Evolutionary conservation across 2,113 vertebrate genomes (phyloP).

Genomic region (Neogale vison): DNA sequence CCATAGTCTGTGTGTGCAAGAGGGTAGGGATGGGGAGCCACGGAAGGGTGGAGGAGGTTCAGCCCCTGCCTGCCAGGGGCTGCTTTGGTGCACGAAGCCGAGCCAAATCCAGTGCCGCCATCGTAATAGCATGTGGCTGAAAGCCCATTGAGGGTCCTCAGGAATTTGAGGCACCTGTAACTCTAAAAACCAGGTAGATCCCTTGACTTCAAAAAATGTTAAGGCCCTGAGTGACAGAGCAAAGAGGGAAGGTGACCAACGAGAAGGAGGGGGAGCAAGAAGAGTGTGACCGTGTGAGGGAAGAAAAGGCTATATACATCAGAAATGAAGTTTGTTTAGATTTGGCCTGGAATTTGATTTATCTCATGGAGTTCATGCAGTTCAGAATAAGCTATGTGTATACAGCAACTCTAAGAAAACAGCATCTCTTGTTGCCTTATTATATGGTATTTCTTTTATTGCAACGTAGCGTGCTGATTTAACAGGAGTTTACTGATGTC

Average conservation of each 20-base stretch:
- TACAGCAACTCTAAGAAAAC: neutral
- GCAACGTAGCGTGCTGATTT: neutral
- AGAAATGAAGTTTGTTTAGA: neutral
- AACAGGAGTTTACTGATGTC: neutral
- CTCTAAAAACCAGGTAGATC: neutral
- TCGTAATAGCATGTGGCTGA: neutral
- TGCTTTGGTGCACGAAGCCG: fast-evolving
- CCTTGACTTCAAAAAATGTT: neutral
- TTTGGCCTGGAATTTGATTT: neutral
- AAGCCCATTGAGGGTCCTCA: fast-evolving
- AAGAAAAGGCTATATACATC: neutral
- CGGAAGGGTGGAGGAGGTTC: neutral
- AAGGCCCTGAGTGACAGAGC: neutral
- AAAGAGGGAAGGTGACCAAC: neutral
- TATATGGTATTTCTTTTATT: neutral
- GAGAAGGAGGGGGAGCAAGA: neutral
- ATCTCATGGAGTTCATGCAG: neutral
- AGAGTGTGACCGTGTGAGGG: neutral
- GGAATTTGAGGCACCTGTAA: neutral
- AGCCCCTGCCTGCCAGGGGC: no score
- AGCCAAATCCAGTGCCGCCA: fast-evolving
- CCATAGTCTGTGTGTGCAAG: neutral
- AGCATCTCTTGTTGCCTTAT: neutral
- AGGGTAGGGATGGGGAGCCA: neutral
- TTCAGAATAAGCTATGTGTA: neutral